Base-by-base conservation (phyloP, 2,888 invertebrate species). In the Hartigia nigra region DNA sequence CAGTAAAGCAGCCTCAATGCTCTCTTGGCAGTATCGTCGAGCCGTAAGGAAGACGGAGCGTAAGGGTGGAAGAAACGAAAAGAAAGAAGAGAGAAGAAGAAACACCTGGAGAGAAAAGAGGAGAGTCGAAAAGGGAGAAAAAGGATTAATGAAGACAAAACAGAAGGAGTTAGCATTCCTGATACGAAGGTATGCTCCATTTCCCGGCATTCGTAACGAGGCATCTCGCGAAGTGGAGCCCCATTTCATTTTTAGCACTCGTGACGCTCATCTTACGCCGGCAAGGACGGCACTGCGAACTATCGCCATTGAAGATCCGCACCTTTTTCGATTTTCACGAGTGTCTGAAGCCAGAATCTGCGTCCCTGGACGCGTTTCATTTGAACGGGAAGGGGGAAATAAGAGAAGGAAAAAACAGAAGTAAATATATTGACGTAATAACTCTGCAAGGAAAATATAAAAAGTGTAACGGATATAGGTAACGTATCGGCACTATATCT, bases 101-200 rank as follows among this genome's bases (percentile, higher is more conserved):
- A 39, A 39, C 14, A 14, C 1, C 39, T 9, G 14, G 55, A 23
- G 5, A 55, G 2, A 23, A 14, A 2, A 23, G 39, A 0, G 23
- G 9, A 23, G 55, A 23, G 55, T 23, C 1, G 55, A 23, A 55
- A 55, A 55, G 55, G 55, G 55, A 23, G 55, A 55, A 9, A 55
- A 5, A 55, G 23, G 55, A 55, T 5, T 23, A 23, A 23, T 55
- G 23, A 23, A 23, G 23, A 55, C 55, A 23, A 55, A 55, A 55
- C 23, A 14, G 39, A 39, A 14, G 14, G 78, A 80, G 80, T 77
- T 77, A 77, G 36, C 77, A 76, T 69, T 74, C 76, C 39, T 36
- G 9, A 55, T 55, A 55, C 9, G 55, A 14, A 23, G 55, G 9
- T 23, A 55, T 55, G 55, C 23, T 23, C 55, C 55, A 23, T 55